Percentiles rank a stretch among this genome's conserved stretches.
These are phyloP conservation scores for Samia ricini DNA, from an alignment of 1,140 invertebrate species.

Conservation along the genomic window DNA sequence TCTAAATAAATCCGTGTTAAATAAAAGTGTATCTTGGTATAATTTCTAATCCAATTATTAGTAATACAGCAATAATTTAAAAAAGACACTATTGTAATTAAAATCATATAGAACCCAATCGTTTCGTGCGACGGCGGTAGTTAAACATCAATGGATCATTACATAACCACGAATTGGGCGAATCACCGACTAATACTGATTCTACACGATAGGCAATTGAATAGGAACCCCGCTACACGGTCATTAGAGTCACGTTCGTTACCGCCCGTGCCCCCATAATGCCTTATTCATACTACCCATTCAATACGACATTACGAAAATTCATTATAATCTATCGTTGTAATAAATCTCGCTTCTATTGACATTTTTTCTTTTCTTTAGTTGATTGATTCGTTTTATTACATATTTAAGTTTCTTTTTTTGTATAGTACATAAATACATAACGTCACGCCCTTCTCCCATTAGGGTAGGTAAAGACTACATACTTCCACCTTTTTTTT, in stretches of 20 bases:
- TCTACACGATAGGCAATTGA: background rate
- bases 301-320: background rate
- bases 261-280: background rate
- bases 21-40: too few relatives aligned
- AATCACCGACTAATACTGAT: too few relatives aligned
- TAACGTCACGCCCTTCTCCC: too few relatives aligned
- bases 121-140: background rate
- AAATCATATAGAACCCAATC: background rate
- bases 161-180: background rate
- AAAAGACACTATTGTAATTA: too few relatives aligned
- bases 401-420: too few relatives aligned
- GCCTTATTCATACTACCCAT: background rate
- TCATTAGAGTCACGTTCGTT: background rate
- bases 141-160: background rate
- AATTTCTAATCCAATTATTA: too few relatives aligned
- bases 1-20: too few relatives aligned
- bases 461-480: too few relatives aligned
- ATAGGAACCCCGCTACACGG: background rate
- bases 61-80: too few relatives aligned
- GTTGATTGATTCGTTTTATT: background rate
- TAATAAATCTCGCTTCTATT: background rate
- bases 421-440: too few relatives aligned
- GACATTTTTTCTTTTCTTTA: too few relatives aligned
- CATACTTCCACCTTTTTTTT: too few relatives aligned
- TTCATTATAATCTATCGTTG: background rate